Percentiles rank a stretch among this genome's conserved stretches.
Evolutionary conservation across 2,797 vertebrate genomes (phyloP).

Genomic region (Typhlichthys eigenmanni): DNA sequence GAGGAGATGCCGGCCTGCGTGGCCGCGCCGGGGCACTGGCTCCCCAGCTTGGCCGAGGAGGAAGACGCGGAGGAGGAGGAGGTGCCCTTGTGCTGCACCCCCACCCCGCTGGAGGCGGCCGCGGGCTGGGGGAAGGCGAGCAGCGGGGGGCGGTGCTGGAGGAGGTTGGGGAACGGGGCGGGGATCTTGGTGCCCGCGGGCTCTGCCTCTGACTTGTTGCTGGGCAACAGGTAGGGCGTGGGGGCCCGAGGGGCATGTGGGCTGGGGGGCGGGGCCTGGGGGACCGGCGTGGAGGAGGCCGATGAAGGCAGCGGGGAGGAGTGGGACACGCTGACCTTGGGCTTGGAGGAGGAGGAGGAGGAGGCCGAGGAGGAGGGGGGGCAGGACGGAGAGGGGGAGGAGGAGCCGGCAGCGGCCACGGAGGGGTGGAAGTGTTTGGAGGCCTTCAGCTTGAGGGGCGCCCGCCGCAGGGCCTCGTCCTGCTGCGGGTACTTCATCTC

Average conservation of each 20-base stretch:
- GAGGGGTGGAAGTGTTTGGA: conserved; percentile 76
- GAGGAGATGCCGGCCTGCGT: conserved; percentile 67
- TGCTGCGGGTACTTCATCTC: conserved; percentile 91
- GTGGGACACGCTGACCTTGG: conserved; percentile 78
- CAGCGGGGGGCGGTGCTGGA: conserved; percentile 89
- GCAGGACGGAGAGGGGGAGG: conserved; percentile 66
- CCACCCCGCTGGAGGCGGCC: conserved; percentile 79
- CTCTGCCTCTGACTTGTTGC: conserved; percentile 73
- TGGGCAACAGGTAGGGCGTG: conserved; percentile 79
- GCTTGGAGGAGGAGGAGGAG: conserved; percentile 78
- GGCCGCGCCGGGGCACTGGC: conserved; percentile 64
- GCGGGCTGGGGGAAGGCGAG: conserved; percentile 88
- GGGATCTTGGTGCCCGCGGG: conserved; percentile 84
- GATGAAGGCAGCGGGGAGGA: conserved; percentile 79
- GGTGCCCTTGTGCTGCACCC: conserved; percentile 77
- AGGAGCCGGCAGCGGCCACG: conserved; percentile 64
- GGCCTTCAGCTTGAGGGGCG: conserved; percentile 65
- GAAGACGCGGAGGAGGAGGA: conserved; percentile 37
- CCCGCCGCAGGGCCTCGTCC: conserved; percentile 75
- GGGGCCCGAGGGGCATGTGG: conserved; percentile 83
- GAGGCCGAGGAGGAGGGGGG: conserved; percentile 66
- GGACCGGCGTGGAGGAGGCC: conserved; percentile 75
- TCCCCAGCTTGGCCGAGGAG: conserved; percentile 62
- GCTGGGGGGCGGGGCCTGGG: conserved; percentile 77
- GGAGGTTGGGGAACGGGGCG: conserved; percentile 89